Evolutionary conservation across 2,113 vertebrate genomes (phyloP).

Genomic region (Mus musculus): GRCm39 chr1:134117501-134118000

Average conservation of each 20-base stretch:
- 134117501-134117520: neutral
- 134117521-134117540: neutral
- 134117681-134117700: neutral
- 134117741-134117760: slow-evolving; percentile 68
- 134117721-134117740: slow-evolving; percentile 46
- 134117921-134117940: neutral
- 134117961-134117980: neutral
- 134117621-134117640: neutral
- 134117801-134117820: neutral
- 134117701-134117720: neutral
- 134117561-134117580: neutral
- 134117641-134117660: neutral
- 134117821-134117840: neutral
- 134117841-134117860: neutral
- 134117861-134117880: neutral
- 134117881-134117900: neutral
- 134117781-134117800: neutral
- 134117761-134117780: neutral
- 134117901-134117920: fast-evolving
- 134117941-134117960: neutral
- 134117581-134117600: neutral
- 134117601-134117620: neutral
- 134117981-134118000: neutral
- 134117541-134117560: fast-evolving
- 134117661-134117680: slow-evolving; percentile 26